phyloP scores from a whole-genome alignment of 1,140 invertebrate species.

The Oncopodura yosiiana region DNA sequence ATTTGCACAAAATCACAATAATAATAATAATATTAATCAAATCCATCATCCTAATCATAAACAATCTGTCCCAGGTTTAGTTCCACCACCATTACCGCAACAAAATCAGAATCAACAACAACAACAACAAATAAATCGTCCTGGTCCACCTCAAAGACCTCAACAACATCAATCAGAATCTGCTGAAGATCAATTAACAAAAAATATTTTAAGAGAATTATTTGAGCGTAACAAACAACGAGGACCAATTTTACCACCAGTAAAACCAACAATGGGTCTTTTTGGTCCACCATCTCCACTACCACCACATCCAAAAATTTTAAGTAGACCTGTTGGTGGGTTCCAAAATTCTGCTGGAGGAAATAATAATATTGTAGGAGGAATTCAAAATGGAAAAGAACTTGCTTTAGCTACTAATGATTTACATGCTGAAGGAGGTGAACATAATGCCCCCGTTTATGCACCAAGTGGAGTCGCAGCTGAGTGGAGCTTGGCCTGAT shows the following conservation, averaged over 20 bases:
- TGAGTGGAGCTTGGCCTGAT: constrained; percentile 66
- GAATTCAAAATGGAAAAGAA: constrained; percentile 15
- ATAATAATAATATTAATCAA: constrained; percentile 5
- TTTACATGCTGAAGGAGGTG: constrained; percentile 30
- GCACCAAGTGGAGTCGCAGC: constrained; percentile 35
- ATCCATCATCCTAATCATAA: constrained; percentile 16
- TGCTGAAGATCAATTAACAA: too few species aligned
- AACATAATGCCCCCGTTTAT: constrained; percentile 21
- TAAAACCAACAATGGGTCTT: constrained; percentile 8
- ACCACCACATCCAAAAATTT: constrained; percentile 15
- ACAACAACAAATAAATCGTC: background rate
- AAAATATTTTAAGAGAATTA: constrained; percentile 23
- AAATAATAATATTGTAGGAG: background rate
- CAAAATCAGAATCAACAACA: background rate
- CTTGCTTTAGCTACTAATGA: constrained; percentile 21
- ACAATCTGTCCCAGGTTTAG: constrained; percentile 13
- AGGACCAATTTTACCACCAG: constrained; percentile 7
- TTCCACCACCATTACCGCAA: constrained; percentile 23
- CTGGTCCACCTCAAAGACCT: background rate
- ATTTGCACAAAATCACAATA: background rate
- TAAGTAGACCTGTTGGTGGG: constrained; percentile 5
- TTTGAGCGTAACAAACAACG: constrained; percentile 17
- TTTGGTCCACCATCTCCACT: constrained; percentile 14
- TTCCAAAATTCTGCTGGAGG: background rate
- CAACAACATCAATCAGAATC: constrained; percentile 14